Conservation (phyloP, 2,888 invertebrate species). For the Thumatha senex region DNA sequence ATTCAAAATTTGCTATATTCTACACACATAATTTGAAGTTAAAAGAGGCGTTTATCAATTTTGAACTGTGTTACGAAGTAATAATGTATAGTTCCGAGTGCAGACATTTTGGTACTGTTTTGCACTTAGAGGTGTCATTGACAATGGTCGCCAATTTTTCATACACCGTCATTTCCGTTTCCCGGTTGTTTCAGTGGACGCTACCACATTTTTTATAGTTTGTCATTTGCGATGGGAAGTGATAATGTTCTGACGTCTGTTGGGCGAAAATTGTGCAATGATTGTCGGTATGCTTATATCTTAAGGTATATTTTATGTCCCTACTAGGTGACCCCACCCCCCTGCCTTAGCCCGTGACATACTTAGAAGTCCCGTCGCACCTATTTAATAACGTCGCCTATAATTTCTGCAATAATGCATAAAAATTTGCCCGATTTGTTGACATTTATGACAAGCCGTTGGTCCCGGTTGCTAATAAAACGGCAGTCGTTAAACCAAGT, state of each 20-base stretch:
- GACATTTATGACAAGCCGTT: too few species aligned
- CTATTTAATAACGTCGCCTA: too few species aligned
- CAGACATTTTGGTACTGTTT: neutral
- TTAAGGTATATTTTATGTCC: too few species aligned
- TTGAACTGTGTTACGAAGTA: rapidly evolving
- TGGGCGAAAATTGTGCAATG: neutral
- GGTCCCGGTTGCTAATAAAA: too few species aligned
- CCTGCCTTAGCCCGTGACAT: too few species aligned
- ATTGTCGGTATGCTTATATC: neutral
- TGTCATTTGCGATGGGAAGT: constrained; percentile 39
- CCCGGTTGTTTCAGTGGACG: constrained; percentile 42
- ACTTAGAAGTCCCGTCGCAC: too few species aligned
- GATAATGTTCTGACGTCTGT: constrained; percentile 12
- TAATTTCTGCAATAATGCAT: too few species aligned
- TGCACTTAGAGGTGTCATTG: constrained; percentile 27
- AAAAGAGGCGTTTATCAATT: neutral
- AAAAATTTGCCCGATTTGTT: too few species aligned
- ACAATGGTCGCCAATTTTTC: constrained; percentile 64
- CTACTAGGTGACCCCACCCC: too few species aligned
- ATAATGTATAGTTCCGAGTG: constrained; percentile 11
- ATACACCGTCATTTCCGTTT: constrained; percentile 58
- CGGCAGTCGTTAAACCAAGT: too few species aligned
- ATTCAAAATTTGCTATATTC: neutral
- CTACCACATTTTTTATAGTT: constrained; percentile 39
- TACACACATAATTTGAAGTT: neutral